Conservation (phyloP, 2,113 vertebrate species). For the Turnix velox region DNA sequence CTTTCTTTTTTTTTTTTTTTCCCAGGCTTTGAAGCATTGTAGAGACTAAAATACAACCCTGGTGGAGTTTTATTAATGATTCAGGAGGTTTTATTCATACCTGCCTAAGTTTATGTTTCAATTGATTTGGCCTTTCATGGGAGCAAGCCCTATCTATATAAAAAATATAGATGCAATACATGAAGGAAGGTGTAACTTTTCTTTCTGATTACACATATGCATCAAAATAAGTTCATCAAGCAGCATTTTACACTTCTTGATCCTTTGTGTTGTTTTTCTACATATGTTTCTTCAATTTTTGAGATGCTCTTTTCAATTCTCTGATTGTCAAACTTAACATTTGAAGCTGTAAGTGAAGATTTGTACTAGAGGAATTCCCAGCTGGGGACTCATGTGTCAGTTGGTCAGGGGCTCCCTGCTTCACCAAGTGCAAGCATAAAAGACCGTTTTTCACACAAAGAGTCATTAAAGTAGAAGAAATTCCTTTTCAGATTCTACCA, state of each 20-base stretch:
- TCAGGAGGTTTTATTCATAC: neutral
- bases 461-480: neutral
- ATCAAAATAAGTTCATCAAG: neutral
- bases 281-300: neutral
- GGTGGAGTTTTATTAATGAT: fast-evolving
- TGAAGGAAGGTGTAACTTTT: neutral
- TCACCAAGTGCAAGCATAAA: neutral
- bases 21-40: neutral
- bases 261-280: neutral
- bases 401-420: neutral
- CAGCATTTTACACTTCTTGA: neutral
- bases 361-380: neutral
- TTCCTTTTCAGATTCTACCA: conserved; percentile 19
- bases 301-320: neutral
- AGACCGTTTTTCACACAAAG: neutral
- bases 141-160: fast-evolving
- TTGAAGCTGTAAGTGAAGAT: neutral
- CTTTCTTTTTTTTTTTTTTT: neutral
- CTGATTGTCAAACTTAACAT: neutral
- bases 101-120: neutral
- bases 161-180: neutral
- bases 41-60: neutral
- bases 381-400: conserved; percentile 17
- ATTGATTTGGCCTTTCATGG: neutral
- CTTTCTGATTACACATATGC: neutral